Conservation (phyloP, 2,113 vertebrate genomes). For the Catharus fuscescens region DNA sequence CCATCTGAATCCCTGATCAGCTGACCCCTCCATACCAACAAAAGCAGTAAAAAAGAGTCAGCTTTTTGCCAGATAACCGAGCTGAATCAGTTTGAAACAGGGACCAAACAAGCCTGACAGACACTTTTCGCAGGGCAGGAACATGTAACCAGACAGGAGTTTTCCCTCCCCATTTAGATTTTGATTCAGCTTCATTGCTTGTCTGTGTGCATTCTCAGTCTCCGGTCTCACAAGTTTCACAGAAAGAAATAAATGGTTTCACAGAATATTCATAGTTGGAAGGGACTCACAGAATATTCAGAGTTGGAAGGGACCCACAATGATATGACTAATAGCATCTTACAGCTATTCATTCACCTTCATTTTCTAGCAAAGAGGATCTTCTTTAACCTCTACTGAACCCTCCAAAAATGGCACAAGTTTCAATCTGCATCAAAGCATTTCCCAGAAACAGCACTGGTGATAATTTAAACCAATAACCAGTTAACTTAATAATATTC, state of each 20-base stretch:
- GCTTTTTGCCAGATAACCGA: neutral
- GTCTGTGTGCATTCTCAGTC: fast-evolving
- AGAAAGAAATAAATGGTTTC: neutral
- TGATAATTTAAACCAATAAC: neutral
- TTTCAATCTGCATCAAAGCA: neutral
- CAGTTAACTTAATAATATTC: neutral
- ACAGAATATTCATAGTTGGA: neutral
- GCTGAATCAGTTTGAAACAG: neutral
- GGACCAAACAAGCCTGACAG: neutral
- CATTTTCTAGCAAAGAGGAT: neutral
- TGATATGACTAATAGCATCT: neutral
- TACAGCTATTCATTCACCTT: neutral
- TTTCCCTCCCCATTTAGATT: neutral
- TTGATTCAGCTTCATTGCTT: neutral
- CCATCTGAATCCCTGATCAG: neutral
- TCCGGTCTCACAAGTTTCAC: neutral
- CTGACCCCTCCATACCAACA: neutral
- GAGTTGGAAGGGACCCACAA: neutral
- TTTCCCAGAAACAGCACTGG: neutral
- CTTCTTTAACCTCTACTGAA: neutral
- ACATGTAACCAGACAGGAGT: neutral
- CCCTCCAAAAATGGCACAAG: neutral
- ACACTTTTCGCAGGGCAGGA: neutral
- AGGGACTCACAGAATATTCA: neutral
- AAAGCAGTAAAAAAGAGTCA: neutral